A percentile compares a stretch with the other conserved stretches of the same genome.
These are phyloP conservation scores for Hypena proboscidalis DNA, from an alignment of 2,888 invertebrate species.

Conservation along the genomic window DNA sequence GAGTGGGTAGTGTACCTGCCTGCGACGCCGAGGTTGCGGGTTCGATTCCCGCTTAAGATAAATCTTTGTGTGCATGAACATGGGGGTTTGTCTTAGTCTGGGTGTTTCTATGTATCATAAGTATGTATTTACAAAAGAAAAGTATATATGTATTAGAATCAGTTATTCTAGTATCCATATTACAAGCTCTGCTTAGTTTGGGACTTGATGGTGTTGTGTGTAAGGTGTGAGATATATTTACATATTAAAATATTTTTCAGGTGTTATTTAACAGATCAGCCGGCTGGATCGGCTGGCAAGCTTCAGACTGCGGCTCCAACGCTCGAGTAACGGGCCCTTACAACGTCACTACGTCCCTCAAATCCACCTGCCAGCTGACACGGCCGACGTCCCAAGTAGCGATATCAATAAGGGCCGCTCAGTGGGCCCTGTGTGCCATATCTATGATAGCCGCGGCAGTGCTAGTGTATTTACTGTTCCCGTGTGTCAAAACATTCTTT, in stretches of 20 bases:
- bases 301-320: slow-evolving; percentile 72
- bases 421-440: slow-evolving; percentile 69
- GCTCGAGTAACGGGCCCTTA: slow-evolving; percentile 72
- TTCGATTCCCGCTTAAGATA: no score
- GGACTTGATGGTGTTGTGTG: no score
- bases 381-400: slow-evolving; percentile 53
- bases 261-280: slow-evolving; percentile 78
- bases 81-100: no score
- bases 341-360: slow-evolving; percentile 56
- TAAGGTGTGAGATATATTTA: no score
- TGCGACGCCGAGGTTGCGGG: no score
- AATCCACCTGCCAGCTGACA: slow-evolving; percentile 52
- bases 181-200: no score
- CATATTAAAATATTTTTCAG: slow-evolving; percentile 57
- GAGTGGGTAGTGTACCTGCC: no score
- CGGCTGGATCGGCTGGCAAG: slow-evolving; percentile 75
- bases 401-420: slow-evolving; percentile 68
- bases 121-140: no score
- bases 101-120: no score
- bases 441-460: slow-evolving; percentile 67
- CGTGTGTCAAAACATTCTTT: slow-evolving; percentile 63
- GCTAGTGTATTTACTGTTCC: slow-evolving; percentile 67
- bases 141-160: no score
- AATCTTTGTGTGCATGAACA: no score
- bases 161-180: no score